Evolutionary conservation across 2,113 vertebrate species (phyloP).

Genomic region (Rhinoderma darwinii): DNA sequence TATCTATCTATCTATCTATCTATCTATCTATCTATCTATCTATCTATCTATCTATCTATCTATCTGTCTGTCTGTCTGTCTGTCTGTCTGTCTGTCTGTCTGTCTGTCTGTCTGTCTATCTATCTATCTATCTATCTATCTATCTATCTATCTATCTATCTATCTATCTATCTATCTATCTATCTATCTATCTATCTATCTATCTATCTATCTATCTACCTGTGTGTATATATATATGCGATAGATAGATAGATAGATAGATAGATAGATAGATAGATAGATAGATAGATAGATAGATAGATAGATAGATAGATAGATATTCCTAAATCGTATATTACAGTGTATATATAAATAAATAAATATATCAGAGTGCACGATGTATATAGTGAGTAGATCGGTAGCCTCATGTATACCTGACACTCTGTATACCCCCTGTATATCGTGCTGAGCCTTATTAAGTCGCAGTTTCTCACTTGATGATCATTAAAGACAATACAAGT

Average conservation of each 20-base stretch:
- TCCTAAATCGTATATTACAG: background rate
- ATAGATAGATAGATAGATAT: background rate
- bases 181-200: background rate
- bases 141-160: background rate
- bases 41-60: background rate
- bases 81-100: background rate
- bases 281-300: background rate
- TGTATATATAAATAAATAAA: too few relatives aligned
- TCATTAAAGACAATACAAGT: conserved; percentile 3
- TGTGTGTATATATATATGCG: background rate
- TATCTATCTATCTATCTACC: background rate
- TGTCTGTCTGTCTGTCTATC: background rate
- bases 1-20: conserved; percentile 1
- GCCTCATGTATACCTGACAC: background rate
- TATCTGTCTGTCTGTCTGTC: background rate
- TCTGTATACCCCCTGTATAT: background rate
- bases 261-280: background rate
- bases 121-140: background rate
- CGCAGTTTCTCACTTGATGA: background rate
- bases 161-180: background rate
- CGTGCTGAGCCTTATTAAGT: background rate
- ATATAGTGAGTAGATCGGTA: background rate
- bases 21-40: background rate
- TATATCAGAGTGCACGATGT: background rate
- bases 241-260: background rate